Evolutionary conservation across 2,888 invertebrate genomes (phyloP).

Genomic region (Epirrhoe alternata): DNA sequence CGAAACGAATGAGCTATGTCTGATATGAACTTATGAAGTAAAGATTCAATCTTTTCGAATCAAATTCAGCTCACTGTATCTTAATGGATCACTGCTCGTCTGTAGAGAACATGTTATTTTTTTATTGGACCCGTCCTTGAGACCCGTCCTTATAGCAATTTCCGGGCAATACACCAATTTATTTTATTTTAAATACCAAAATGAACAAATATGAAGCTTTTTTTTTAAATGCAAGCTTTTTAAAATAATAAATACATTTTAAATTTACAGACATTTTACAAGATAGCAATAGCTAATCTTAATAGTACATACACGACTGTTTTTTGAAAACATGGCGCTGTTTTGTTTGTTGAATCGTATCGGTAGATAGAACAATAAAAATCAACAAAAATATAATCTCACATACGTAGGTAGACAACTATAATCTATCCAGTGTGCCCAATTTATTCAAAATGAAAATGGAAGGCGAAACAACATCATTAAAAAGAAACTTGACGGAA

Average conservation of each 20-base stretch:
- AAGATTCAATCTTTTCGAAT: background rate
- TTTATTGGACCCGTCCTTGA: too few species aligned
- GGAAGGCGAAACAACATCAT: constrained; percentile 70
- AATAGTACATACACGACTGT: background rate
- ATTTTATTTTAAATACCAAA: background rate
- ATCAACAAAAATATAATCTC: background rate
- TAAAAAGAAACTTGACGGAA: constrained; percentile 75
- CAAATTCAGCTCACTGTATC: background rate
- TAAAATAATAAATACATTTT: background rate
- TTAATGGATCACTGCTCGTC: constrained; percentile 20
- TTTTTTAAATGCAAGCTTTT: background rate
- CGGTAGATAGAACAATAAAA: background rate
- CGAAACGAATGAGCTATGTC: constrained; percentile 10
- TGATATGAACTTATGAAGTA: too few species aligned
- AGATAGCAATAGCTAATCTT: background rate
- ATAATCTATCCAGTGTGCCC: background rate
- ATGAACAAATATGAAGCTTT: background rate
- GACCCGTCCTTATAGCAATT: background rate
- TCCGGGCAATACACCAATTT: background rate
- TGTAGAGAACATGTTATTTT: constrained; percentile 16
- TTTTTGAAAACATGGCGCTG: constrained; percentile 21
- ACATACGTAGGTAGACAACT: background rate
- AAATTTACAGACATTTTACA: background rate
- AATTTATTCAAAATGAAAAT: constrained; percentile 63
- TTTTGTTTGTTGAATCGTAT: background rate